Conservation (phyloP, 2,888 invertebrate species). For the Cryptocephalus moraei region DNA sequence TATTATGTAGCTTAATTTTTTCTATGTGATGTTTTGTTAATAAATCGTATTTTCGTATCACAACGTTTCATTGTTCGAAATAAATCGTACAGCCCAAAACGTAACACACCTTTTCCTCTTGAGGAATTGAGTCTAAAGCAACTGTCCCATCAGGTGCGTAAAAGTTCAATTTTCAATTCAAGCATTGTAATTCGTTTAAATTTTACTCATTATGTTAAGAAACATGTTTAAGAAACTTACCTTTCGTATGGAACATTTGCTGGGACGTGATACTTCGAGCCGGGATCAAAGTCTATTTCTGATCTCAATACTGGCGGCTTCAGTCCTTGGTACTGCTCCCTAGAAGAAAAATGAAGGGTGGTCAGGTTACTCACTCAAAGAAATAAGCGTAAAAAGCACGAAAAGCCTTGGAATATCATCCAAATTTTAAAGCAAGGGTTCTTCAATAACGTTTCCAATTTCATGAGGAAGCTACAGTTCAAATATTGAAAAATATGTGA, state of each 20-base stretch:
- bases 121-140: neutral
- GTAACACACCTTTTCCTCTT: neutral
- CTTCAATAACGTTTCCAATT: no score
- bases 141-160: no score
- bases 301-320: slow-evolving; percentile 78
- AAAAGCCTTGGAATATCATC: no score
- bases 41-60: slow-evolving; percentile 20
- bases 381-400: neutral
- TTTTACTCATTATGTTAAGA: neutral
- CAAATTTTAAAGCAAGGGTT: no score
- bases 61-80: slow-evolving; percentile 1
- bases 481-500: no score
- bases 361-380: neutral
- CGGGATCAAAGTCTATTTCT: slow-evolving; percentile 85
- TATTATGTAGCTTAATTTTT: slow-evolving; percentile 7
- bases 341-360: slow-evolving; percentile 29
- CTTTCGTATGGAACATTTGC: slow-evolving; percentile 84
- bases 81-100: neutral
- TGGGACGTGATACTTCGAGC: slow-evolving; percentile 86
- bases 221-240: slow-evolving; percentile 45
- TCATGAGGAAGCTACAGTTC: no score
- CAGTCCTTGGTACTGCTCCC: slow-evolving; percentile 75
- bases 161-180: no score
- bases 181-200: no score
- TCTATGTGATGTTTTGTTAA: slow-evolving; percentile 26